Evolutionary conservation across 2,888 invertebrate species (phyloP).

Genomic region (Temnothorax rugatulus): DNA sequence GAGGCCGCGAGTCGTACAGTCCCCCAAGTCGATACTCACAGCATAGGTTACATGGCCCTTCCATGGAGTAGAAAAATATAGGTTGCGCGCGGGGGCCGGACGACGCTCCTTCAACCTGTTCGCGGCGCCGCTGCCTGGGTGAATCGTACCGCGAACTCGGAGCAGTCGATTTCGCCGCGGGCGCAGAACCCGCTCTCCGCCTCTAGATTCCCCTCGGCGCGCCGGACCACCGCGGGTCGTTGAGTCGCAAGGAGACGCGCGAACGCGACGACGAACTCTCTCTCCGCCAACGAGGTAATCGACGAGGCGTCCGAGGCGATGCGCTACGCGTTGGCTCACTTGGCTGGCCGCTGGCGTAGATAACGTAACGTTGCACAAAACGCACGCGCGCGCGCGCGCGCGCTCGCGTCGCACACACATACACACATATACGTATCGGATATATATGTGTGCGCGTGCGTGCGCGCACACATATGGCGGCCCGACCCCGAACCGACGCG

Average conservation of each 20-base stretch:
- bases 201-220: not conserved
- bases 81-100: slow-evolving; percentile 37
- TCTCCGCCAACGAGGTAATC: not conserved
- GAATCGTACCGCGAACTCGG: not conserved
- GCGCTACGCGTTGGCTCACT: slow-evolving; percentile 29
- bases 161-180: slow-evolving; percentile 9
- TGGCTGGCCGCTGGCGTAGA: slow-evolving; percentile 33
- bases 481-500: too few species aligned
- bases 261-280: not conserved
- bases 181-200: not conserved
- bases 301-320: not conserved
- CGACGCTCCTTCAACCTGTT: slow-evolving; percentile 38
- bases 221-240: too few species aligned
- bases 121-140: slow-evolving; percentile 2
- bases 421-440: not conserved
- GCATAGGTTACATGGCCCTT: slow-evolving; percentile 70
- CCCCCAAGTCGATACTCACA: slow-evolving; percentile 66
- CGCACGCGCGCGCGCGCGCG: slow-evolving; percentile 14
- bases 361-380: slow-evolving; percentile 65
- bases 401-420: not conserved
- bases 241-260: not conserved
- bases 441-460: not conserved
- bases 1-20: not conserved
- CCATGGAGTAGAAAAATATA: slow-evolving; percentile 59
- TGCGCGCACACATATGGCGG: too few species aligned